phyloP scores from a whole-genome alignment of 2,797 vertebrate species.

The Artibeus jamaicensis region DNA sequence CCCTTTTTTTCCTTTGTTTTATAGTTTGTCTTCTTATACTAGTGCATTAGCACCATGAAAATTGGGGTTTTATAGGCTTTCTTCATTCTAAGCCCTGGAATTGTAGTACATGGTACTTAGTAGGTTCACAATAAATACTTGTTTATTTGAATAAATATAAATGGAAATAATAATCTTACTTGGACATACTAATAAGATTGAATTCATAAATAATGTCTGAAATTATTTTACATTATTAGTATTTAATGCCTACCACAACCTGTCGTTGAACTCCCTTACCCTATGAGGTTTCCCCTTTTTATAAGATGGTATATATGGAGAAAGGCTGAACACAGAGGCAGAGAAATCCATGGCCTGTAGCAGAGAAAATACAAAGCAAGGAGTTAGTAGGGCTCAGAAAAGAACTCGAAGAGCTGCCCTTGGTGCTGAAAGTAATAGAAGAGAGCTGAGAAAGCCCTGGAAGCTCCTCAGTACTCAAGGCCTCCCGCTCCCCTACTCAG shows the following conservation, averaged over 20 bases:
- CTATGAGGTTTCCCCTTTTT: neutral
- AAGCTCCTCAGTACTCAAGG: neutral
- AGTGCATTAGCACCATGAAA: neutral
- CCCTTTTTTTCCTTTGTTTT: neutral
- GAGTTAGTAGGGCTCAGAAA: neutral
- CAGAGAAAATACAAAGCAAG: neutral
- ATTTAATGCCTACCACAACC: neutral
- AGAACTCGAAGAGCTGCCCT: neutral
- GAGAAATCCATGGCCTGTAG: neutral
- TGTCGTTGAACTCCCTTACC: neutral
- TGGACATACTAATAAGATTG: neutral
- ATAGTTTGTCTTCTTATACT: neutral
- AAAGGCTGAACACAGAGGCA: neutral
- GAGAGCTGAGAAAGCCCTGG: neutral
- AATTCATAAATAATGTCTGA: neutral
- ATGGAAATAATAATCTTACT: neutral
- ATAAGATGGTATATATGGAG: neutral
- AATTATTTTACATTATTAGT: neutral
- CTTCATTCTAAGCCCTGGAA: neutral
- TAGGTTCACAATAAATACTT: neutral
- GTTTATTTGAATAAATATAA: conserved; percentile 27
- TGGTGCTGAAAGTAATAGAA: conserved; percentile 11
- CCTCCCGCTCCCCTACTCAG: neutral
- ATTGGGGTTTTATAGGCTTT: neutral
- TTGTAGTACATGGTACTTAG: neutral